Conservation (phyloP, 2,888 invertebrate genomes). For the Rugalucina vietnamica region DNA sequence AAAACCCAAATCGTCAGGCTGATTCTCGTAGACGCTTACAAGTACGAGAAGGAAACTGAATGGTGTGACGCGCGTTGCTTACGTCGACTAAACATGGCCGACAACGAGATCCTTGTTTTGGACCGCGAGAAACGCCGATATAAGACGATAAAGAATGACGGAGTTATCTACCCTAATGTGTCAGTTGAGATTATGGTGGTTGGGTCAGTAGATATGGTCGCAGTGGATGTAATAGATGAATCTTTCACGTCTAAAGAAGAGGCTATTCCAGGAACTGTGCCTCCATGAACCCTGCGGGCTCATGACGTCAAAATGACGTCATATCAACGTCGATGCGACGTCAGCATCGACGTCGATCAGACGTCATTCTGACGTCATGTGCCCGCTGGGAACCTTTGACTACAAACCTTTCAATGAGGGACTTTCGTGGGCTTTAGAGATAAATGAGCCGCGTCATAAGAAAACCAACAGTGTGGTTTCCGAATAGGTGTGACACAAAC, state of each 20-base stretch:
- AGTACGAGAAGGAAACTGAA: constrained; percentile 41
- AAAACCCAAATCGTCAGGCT: constrained; percentile 54
- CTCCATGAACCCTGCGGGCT: no score
- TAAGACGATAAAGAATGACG: constrained; percentile 45
- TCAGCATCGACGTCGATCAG: no score
- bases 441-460: no score
- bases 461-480: no score
- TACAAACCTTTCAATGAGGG: no score
- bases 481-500: no score
- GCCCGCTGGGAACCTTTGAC: no score
- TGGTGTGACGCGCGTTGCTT: constrained; percentile 51
- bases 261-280: constrained; percentile 50
- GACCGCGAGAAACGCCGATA: constrained; percentile 31
- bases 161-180: constrained; percentile 40
- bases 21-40: constrained; percentile 49
- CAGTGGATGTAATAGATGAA: constrained; percentile 52
- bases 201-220: constrained; percentile 48
- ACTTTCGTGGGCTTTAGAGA: no score
- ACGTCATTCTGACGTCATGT: no score
- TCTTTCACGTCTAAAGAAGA: constrained; percentile 39
- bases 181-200: constrained; percentile 56
- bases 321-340: no score
- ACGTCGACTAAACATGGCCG: constrained; percentile 46
- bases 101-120: constrained; percentile 51
- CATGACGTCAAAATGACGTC: no score